Conservation (phyloP, 2,888 invertebrate genomes). For the Cactoblastis cactorum region DNA sequence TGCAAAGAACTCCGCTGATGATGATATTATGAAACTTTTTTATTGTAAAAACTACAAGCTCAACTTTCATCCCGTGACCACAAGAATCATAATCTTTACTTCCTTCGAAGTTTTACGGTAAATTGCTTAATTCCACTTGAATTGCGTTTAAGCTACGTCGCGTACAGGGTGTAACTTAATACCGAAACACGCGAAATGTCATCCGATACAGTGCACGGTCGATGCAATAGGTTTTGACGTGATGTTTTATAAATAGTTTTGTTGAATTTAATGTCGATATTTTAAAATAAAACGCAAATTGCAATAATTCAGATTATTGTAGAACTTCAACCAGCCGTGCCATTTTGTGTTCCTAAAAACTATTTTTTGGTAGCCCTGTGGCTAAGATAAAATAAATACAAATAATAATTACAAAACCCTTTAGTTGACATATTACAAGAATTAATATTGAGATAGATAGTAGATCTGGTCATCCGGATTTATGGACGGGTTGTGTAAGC, state of each 20-base stretch:
- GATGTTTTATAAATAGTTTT: conserved; percentile 32
- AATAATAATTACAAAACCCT: too few species aligned
- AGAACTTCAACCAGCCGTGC: neutral
- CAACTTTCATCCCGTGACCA: conserved; percentile 16
- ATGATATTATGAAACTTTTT: neutral
- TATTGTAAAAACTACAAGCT: neutral
- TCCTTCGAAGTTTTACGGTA: conserved; percentile 41
- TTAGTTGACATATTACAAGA: too few species aligned
- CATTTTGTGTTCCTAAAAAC: neutral
- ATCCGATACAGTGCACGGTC: conserved; percentile 50
- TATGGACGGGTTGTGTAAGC: conserved; percentile 62
- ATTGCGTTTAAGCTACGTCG: conserved; percentile 39
- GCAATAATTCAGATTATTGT: neutral
- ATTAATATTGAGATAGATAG: neutral
- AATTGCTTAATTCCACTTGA: conserved; percentile 57
- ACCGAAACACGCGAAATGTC: conserved; percentile 55
- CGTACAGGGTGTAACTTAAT: conserved; percentile 51
- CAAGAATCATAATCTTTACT: conserved; percentile 30
- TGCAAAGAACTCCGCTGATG: neutral
- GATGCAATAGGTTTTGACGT: conserved; percentile 43
- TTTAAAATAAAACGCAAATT: conserved; percentile 10
- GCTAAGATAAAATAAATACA: too few species aligned
- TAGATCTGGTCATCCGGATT: conserved; percentile 40
- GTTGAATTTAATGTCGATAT: conserved; percentile 5
- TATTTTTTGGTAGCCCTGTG: too few species aligned